Percentiles rank a stretch among this genome's conserved stretches.
phyloP scores from a whole-genome alignment of 2,888 invertebrate species.

The Rotaria macrura region DNA sequence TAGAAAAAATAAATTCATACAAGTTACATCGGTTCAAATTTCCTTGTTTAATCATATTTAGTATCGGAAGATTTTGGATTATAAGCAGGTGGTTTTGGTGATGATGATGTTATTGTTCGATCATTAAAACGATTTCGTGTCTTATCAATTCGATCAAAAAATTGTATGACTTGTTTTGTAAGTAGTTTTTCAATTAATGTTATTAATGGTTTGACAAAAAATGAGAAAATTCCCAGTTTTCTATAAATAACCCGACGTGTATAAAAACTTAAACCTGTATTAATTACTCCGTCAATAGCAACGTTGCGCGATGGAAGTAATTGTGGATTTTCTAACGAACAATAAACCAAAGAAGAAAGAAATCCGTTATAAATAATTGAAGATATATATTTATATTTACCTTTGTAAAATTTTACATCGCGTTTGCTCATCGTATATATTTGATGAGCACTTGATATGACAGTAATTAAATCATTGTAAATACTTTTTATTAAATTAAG shows the following conservation, averaged over 20 bases:
- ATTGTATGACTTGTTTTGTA: not conserved
- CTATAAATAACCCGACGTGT: not conserved
- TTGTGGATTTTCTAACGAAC: not conserved
- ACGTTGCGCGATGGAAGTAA: not conserved
- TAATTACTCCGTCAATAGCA: not conserved
- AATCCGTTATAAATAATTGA: too few species aligned
- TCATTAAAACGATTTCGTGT: not conserved
- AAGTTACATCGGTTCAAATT: not conserved
- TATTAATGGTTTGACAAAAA: not conserved
- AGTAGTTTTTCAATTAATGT: not conserved
- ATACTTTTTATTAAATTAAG: not conserved
- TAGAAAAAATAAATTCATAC: not conserved
- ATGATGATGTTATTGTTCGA: not conserved
- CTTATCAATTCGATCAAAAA: not conserved
- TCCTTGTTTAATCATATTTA: not conserved
- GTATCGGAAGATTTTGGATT: not conserved
- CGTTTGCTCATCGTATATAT: not conserved
- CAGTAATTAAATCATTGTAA: not conserved
- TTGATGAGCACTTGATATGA: not conserved
- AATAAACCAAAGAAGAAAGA: too few species aligned
- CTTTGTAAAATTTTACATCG: not conserved
- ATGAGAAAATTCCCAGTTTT: constrained; percentile 1
- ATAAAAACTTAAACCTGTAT: not conserved
- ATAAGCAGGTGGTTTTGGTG: not conserved
- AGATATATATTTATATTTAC: not conserved